These are phyloP conservation scores for Hephaestus fuliginosus DNA, from an alignment of 2,797 vertebrate genomes.

Conservation along the genomic window DNA sequence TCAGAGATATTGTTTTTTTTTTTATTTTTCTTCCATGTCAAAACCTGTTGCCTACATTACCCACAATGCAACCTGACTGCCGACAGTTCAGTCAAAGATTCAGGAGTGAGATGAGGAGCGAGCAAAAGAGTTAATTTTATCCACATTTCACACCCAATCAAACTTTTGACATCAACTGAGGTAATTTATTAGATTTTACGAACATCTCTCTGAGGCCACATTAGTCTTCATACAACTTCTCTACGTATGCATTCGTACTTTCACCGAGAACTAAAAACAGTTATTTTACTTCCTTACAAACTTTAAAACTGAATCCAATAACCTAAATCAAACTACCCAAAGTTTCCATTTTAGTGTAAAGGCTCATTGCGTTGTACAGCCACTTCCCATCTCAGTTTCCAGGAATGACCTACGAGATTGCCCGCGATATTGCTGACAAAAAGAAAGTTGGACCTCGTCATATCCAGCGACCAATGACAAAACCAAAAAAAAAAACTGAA, in stretches of 20 bases:
- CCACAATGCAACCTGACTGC: too few relatives aligned
- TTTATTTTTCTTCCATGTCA: too few relatives aligned
- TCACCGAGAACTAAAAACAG: background rate
- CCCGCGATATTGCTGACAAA: conserved; percentile 29
- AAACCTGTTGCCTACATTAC: too few relatives aligned
- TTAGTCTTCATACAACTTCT: background rate
- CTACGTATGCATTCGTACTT: background rate
- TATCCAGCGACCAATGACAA: conserved; percentile 13
- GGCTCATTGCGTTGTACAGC: background rate
- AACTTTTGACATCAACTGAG: background rate
- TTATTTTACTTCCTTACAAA: background rate
- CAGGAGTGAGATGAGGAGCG: too few relatives aligned
- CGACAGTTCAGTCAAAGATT: too few relatives aligned
- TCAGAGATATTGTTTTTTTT: too few relatives aligned
- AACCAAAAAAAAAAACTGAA: conserved; percentile 41
- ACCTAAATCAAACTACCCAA: background rate
- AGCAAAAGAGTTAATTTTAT: too few relatives aligned
- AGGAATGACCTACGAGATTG: conserved; percentile 37
- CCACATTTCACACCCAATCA: too few relatives aligned
- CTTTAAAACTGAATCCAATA: background rate
- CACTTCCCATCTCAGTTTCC: conserved; percentile 35
- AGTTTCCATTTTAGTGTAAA: background rate
- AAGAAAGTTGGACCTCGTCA: conserved; percentile 6
- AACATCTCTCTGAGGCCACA: background rate
- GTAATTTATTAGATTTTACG: background rate